Evolutionary conservation across 2,797 vertebrate genomes (phyloP), one percentile per base, ranked within the genome.

Genomic region (Melanotaenia nigrans): DNA sequence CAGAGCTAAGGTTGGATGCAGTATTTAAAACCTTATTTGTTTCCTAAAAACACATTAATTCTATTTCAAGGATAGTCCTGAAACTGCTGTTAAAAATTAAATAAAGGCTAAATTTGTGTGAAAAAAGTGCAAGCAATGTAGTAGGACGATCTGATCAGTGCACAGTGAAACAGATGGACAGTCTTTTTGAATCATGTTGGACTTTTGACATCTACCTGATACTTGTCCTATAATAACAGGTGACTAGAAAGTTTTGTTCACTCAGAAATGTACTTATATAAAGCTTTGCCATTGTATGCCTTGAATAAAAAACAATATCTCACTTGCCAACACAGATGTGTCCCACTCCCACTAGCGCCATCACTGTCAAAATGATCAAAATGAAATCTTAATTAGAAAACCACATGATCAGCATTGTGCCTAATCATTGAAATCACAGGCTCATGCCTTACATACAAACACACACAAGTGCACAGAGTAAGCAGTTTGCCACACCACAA

Each of bases 1-100:
- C 87, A 77, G 77, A 86, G 88, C 79, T 85, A 84, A 92, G 90
- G 85, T 73, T 77, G 77, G 88, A 69, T 73, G 71, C 66, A 67
- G 49, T 35, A 22, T 75, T 67, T 77, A 63, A 62, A 67, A 64
- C 35, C 24, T 30, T 61, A 45, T 70, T 68, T 25, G 1, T 40
- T 68, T 62, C 75, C 55, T 53, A 42, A 13, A 63, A 82, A 82
- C 55, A 73, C 59, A 45, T 33, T 65, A 28, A 77, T 42, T 69
- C 10, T 35, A 11, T 77, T 81, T 68, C 62, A 36, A 76, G 69
- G 56, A 14, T 6, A 68, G 36, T 12, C 20, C 49, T 54, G 65
- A 51, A 75, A 68, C 35, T 71, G 24, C 62, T 61, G 4, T 30
- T 10, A 51, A 57, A 70, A 38, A 49, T n/a, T 20, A 69, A 73